phyloP scores from a whole-genome alignment of 2,888 invertebrate species.

The Harpalus rubripes region DNA sequence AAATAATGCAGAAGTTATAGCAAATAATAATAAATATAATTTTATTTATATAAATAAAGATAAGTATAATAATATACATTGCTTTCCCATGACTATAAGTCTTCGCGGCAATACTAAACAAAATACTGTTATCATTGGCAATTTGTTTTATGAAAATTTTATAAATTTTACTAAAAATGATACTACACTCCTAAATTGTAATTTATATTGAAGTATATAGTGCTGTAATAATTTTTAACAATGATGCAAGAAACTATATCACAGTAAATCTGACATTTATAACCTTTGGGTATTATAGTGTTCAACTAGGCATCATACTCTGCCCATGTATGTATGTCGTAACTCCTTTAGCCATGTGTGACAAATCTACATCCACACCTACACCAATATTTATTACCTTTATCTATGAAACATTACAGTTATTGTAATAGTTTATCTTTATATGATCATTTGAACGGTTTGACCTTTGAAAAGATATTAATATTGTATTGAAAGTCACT shows the following conservation, averaged over 20 bases:
- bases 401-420: conserved; percentile 9
- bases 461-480: neutral
- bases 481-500: neutral
- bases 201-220: neutral
- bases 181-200: neutral
- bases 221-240: neutral
- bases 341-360: conserved; percentile 15
- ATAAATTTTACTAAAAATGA: neutral
- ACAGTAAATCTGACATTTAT: neutral
- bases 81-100: too few relatives aligned
- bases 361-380: conserved; percentile 29
- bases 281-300: neutral
- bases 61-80: too few relatives aligned
- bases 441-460: neutral
- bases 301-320: neutral
- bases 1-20: neutral
- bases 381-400: conserved; percentile 30
- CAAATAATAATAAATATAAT: neutral
- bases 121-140: too few relatives aligned
- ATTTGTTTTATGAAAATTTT: too few relatives aligned
- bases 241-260: neutral
- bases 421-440: conserved; percentile 26
- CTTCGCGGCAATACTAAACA: too few relatives aligned
- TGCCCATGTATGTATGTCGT: neutral
- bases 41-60: neutral